Conservation (phyloP, 2,888 invertebrate genomes). For the Idaea straminata region DNA sequence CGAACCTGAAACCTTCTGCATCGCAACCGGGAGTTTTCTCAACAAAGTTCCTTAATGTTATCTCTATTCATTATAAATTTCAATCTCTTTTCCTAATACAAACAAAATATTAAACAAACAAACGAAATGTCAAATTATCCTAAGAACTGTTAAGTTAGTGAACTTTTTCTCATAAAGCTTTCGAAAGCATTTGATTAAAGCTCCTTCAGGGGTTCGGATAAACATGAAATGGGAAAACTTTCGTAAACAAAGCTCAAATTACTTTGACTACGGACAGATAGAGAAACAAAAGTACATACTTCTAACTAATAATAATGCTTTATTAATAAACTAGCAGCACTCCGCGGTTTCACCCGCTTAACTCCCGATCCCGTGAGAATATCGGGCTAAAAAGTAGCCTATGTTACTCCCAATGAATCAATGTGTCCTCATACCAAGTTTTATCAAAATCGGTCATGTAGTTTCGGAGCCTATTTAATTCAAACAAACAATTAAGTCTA, state of each 20-base stretch:
- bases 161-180: constrained; percentile 47
- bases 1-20: too few species aligned
- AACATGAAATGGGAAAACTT: constrained; percentile 54
- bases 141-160: constrained; percentile 7
- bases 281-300: constrained; percentile 34
- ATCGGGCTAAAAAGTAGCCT: neutral
- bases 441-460: too few species aligned
- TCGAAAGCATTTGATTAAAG: constrained; percentile 51
- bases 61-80: too few species aligned
- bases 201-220: constrained; percentile 41
- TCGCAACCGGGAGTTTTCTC: too few species aligned
- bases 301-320: constrained; percentile 1
- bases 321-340: neutral
- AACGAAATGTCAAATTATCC: neutral
- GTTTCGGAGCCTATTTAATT: too few species aligned
- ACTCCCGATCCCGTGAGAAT: neutral
- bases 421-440: too few species aligned
- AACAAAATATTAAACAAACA: neutral
- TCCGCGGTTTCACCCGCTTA: too few species aligned
- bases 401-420: neutral
- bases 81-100: neutral
- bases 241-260: constrained; percentile 44
- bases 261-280: constrained; percentile 39
- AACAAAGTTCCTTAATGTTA: too few species aligned
- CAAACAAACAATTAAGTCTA: too few species aligned